These are phyloP conservation scores for Oligia fasciuncula DNA, from an alignment of 2,888 invertebrate genomes.

Conservation along the genomic window DNA sequence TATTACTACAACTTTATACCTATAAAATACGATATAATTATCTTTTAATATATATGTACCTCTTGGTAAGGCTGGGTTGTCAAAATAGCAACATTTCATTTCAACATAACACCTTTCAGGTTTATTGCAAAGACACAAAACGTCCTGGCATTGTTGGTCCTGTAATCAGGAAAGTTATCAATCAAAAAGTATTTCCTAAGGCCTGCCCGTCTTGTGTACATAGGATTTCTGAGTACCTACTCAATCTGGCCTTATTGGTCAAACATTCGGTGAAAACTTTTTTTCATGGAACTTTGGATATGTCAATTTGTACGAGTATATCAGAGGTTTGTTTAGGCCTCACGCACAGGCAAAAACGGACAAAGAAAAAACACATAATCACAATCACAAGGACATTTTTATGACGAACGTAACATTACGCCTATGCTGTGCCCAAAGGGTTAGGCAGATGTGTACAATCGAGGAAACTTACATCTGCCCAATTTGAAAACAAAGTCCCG, in stretches of 20 bases:
- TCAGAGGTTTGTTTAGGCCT: constrained; percentile 2
- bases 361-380: background rate
- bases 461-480: too few relatives aligned
- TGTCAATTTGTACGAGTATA: constrained; percentile 23
- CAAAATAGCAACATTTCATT: background rate
- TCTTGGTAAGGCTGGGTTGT: background rate
- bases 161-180: constrained; percentile 3
- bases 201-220: background rate
- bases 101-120: background rate
- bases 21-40: too few relatives aligned
- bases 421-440: background rate
- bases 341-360: background rate
- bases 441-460: too few relatives aligned
- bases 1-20: too few relatives aligned
- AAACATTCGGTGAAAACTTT: constrained; percentile 28
- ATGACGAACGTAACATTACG: background rate
- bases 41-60: too few relatives aligned
- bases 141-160: background rate
- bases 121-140: background rate
- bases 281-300: constrained; percentile 10
- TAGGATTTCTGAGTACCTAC: constrained; percentile 7
- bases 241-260: constrained; percentile 17
- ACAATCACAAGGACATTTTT: background rate
- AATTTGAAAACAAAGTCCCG: too few relatives aligned
- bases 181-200: constrained; percentile 4